These are phyloP conservation scores for Scolanthus callimorphus DNA, from an alignment of 92 coral and sea anemone species.

Conservation along the genomic window DNA sequence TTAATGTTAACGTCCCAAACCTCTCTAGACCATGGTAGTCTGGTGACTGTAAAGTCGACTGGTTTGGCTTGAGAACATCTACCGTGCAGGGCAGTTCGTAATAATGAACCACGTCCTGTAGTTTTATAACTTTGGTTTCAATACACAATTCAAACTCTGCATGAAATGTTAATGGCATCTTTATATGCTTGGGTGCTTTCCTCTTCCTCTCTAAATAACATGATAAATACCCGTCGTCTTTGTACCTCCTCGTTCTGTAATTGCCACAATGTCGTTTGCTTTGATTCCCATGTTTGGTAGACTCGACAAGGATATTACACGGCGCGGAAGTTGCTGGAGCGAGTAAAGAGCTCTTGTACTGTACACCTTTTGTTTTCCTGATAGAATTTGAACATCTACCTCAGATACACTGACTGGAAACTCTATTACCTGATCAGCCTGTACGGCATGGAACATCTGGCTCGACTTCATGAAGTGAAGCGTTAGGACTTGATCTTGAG, in stretches of 20 bases:
- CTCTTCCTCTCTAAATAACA: slow-evolving; percentile 19
- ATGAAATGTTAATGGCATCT: no score
- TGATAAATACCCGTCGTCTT: not conserved
- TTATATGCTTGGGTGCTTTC: no score
- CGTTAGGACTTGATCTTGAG: not conserved
- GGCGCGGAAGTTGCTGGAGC: not conserved
- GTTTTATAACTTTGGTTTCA: not conserved
- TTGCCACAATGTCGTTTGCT: slow-evolving; percentile 12
- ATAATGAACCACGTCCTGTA: not conserved
- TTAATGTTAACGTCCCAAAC: slow-evolving; percentile 5
- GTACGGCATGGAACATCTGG: slow-evolving; percentile 7
- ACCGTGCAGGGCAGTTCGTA: not conserved
- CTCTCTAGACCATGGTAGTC: slow-evolving; percentile 4
- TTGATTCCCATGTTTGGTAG: slow-evolving; percentile 18
- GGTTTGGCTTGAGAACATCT: not conserved
- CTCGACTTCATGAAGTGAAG: not conserved
- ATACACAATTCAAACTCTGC: slow-evolving; percentile 9
- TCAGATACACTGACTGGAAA: slow-evolving; percentile 13
- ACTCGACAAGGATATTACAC: slow-evolving; percentile 8
- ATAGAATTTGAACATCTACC: no score
- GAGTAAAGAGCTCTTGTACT: no score
- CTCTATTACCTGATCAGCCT: not conserved
- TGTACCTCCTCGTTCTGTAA: slow-evolving; percentile 5
- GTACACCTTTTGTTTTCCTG: no score
- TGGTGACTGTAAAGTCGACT: not conserved